Evolutionary conservation across 2,113 vertebrate species (phyloP), one percentile per base, ranked within the genome.

Genomic region (Herpetotheres cachinnans): DNA sequence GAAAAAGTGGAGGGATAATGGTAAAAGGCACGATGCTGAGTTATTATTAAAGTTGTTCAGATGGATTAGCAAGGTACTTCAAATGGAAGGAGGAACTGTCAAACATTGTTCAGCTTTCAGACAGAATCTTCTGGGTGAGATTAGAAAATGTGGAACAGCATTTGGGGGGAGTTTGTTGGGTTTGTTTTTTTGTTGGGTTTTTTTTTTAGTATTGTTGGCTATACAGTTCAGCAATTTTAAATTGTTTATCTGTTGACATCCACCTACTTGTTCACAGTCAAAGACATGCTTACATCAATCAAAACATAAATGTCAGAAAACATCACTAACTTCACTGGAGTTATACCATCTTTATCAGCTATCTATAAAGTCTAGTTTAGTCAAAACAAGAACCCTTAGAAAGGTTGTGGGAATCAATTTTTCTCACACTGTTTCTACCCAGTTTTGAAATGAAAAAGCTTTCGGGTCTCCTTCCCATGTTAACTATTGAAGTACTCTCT

Each of bases 1-100:
- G 90, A 94, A 77, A 74, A 93, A 89, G n/a, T 78, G 25, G 24
- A 94, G 7, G 52, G 19, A 95, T 90, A 92, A 93, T 82, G 49
- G 44, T 63, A 92, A 89, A 97, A 95, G 86, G 80, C 70, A 83
- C 30, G 71, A 74, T 63, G 38, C 50, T 83, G 72, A 86, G 59
- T 86, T 92, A 84, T 83, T 88, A 93, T 55, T 89, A 62, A 70
- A 89, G 46, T 78, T 83, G 77, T 71, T 86, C 26, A 82, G 67
- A 83, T 6, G 11, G 50, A 88, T 88, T 65, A 82, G 25, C 4
- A 66, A 92, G 12, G 8, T 29, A 77, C 30, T 88, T 86, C 79
- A 83, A 78, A 78, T 8, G 11, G 65, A 90, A 88, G 38, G 14
- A 83, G 7, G 11, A 86, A 66, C 34, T 63, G 58, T 79, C 29